Evolutionary conservation across 2,888 invertebrate species (phyloP), one percentile per base, ranked within the genome.

Genomic region (Cephus spinipes): DNA sequence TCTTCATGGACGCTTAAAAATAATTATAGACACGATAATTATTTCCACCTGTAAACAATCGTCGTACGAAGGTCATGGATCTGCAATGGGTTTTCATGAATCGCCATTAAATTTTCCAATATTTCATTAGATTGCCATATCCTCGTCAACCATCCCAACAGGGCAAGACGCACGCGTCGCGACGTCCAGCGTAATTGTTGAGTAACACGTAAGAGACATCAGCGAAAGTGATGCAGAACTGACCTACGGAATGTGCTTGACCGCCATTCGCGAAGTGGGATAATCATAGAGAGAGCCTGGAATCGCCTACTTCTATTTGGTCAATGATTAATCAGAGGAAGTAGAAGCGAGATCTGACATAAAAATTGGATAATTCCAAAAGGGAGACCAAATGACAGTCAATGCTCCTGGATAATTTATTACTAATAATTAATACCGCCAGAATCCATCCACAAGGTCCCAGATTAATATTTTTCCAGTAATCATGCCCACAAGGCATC

Each of bases 201-300:
- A 77, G 82, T 86, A 88, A 87, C 79, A 79, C 84, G 79, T 69
- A 75, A 76, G 77, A 80, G 79, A 83, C 76, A 77, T 76, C 79
- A 78, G 86, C 83, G 85, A 86, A 87, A 86, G 86, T 85, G 81
- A 84, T 81, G 83, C 83, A 79, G 79, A 83, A 87, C 83, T 86
- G 85, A 87, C 84, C 83, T 82, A 81, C 81, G 85, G 85, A 87
- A 86, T 82, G 84, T 83, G 83, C 81, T 80, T 83, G 78, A 76
- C 80, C 79, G 81, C 77, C 79, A 76, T 80, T 76, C 78, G 76
- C 35, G 69, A 77, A 77, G 69, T 77, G 36, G 77, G 74, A 75
- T 77, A 69, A 32, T 32, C 30, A 15, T 30, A 32, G 69, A 69
- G 69, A 31, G 30, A 40, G 40, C 40, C 4, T 40, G 15, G 40